Base-by-base conservation (phyloP, 2,888 invertebrate species). In the Vesta saturnalis region DNA sequence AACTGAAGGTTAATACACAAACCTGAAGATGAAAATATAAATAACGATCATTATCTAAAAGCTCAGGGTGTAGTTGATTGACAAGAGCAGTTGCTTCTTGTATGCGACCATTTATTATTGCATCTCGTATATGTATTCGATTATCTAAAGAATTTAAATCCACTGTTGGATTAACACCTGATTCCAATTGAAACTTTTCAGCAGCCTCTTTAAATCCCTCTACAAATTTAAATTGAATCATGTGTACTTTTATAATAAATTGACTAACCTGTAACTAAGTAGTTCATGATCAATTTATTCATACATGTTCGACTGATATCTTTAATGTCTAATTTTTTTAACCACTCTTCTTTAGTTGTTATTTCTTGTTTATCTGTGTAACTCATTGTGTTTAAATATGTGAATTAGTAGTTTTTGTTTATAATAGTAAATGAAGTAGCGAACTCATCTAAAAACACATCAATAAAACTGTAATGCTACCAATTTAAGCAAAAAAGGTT, bases 251-350 rank as follows among this genome's bases (percentile, higher is more conserved):
- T 4, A 22, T 30, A 21, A 69, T 30, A 43, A 57, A 39, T 59
- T 59, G 47, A 69, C 80, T 83, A 85, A 96, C 96, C 97, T 86
- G 96, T 97, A 49, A 98, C 96, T 79, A 99, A 89, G 85, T 99
- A 99, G 86, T 99, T 97, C 97, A 99, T 98, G 75, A 99, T 96
- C 73, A 99, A 88, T 84, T 95, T 94, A 85, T 99, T 98, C 94
- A 99, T 97, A 78, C 96, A 95, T 47, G 93, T 91, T 77, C 96
- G 88, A 63, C 95, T 95, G 76, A 96, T 91, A 77, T 94, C 94
- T 74, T 91, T 86, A 72, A 91, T 89, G 80, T 93, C 92, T 12
- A 94, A 84, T 80, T 90, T 89, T 71, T 89, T 89, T 77, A 92
- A 87, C 91, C 92, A 92, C 76, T 94, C 93, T 73, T 92, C 90